Percentiles rank a stretch among this genome's conserved stretches.
Conservation (phyloP, 2,113 vertebrate genomes). For the Hippolais icterina region DNA sequence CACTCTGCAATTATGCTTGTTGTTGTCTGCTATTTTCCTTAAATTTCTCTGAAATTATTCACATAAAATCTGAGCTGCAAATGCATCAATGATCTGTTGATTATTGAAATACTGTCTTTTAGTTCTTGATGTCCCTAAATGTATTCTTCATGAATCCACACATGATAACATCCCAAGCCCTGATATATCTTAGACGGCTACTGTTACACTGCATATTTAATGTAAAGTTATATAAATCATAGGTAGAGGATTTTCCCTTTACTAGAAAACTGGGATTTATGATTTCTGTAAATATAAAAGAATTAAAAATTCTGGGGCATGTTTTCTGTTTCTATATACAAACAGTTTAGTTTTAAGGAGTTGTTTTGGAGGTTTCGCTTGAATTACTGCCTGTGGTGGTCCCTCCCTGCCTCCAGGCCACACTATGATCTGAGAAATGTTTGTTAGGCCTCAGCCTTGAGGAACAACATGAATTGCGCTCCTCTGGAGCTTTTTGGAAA, state of each 20-base stretch:
- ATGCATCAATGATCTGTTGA: neutral
- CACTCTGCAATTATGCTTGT: neutral
- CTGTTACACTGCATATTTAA: neutral
- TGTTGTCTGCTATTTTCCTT: neutral
- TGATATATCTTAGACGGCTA: neutral
- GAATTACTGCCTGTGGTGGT: neutral
- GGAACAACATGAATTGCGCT: neutral
- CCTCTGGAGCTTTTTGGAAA: neutral
- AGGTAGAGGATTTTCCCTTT: neutral
- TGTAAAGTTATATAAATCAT: neutral
- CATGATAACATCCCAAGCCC: neutral
- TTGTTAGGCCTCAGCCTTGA: neutral
- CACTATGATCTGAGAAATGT: neutral
- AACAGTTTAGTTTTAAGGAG: neutral
- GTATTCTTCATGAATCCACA: neutral
- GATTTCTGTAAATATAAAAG: neutral
- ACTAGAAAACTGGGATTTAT: neutral
- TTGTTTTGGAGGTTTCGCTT: neutral
- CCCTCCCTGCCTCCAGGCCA: neutral
- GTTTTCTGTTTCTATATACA: neutral
- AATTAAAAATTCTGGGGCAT: neutral
- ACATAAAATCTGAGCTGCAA: neutral
- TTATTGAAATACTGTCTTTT: neutral
- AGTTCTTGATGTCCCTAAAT: neutral
- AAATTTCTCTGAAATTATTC: neutral